Evolutionary conservation across 2,888 invertebrate species (phyloP).

Genomic region (Pollenia angustigena): DNA sequence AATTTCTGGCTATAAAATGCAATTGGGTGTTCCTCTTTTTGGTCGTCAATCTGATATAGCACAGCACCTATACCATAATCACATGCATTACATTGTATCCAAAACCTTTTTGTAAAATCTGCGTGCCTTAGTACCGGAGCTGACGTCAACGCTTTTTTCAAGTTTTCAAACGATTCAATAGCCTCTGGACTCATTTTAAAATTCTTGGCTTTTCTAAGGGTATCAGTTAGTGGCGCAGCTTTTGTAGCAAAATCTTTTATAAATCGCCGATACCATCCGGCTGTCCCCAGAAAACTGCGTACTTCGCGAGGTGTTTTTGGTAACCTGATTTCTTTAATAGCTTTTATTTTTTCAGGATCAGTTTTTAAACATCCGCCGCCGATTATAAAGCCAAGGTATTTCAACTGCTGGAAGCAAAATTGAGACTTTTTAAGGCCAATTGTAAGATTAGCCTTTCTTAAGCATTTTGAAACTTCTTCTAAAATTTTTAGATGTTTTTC

Average conservation of each 20-base stretch:
- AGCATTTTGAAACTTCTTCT: slow-evolving; percentile 1
- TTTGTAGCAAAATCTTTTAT: slow-evolving; percentile 38
- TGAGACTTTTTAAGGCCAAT: slow-evolving; percentile 65
- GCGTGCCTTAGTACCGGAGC: too few relatives aligned
- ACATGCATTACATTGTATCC: too few relatives aligned
- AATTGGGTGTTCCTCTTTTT: too few relatives aligned
- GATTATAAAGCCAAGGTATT: slow-evolving; percentile 51
- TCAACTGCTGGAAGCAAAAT: slow-evolving; percentile 64
- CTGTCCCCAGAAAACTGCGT: slow-evolving; percentile 47
- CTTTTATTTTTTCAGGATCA: slow-evolving; percentile 45
- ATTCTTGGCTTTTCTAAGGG: slow-evolving; percentile 21
- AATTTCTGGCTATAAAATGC: background rate
- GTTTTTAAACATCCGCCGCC: slow-evolving; percentile 53
- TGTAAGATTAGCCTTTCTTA: slow-evolving; percentile 19
- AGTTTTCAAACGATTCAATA: too few relatives aligned
- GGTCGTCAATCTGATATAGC: too few relatives aligned
- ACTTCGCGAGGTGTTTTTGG: slow-evolving; percentile 37
- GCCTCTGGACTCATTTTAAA: slow-evolving; percentile 7
- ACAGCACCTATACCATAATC: too few relatives aligned
- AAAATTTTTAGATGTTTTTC: slow-evolving; percentile 20
- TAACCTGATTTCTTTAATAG: background rate
- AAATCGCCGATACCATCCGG: slow-evolving; percentile 59
- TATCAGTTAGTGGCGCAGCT: slow-evolving; percentile 13
- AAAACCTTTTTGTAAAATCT: too few relatives aligned
- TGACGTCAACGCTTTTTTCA: too few relatives aligned